Evolutionary conservation across 2,113 vertebrate species (phyloP).

Genomic region (Jacana jacana): DNA sequence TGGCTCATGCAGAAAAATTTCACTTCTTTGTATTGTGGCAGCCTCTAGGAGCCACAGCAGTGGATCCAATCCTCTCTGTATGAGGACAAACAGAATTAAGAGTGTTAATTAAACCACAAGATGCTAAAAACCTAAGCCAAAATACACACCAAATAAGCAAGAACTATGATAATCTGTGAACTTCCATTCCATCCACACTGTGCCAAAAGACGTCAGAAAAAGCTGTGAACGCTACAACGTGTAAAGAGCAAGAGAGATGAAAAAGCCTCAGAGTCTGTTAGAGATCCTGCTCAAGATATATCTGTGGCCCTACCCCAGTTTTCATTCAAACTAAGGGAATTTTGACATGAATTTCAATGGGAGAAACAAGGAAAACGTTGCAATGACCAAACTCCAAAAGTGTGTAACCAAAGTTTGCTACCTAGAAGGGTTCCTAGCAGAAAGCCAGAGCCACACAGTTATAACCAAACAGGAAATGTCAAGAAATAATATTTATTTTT

Average conservation of each 20-base stretch:
- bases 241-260: background rate
- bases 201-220: background rate
- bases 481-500: slow-evolving; percentile 29
- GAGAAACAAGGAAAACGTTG: background rate
- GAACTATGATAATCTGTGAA: background rate
- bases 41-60: background rate
- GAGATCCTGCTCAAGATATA: background rate
- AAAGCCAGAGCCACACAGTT: background rate
- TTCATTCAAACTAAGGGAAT: background rate
- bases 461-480: background rate
- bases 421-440: background rate
- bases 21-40: background rate
- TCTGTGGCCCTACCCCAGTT: background rate
- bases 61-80: background rate
- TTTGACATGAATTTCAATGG: background rate
- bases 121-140: background rate
- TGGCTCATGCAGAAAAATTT: background rate
- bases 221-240: background rate
- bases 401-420: background rate
- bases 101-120: background rate
- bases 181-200: background rate
- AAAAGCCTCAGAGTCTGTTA: background rate
- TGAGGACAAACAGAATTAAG: background rate
- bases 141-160: background rate
- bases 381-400: background rate